Evolutionary conservation across 2,113 vertebrate species (phyloP).

Genomic region (Corythaixoides concolor): DNA sequence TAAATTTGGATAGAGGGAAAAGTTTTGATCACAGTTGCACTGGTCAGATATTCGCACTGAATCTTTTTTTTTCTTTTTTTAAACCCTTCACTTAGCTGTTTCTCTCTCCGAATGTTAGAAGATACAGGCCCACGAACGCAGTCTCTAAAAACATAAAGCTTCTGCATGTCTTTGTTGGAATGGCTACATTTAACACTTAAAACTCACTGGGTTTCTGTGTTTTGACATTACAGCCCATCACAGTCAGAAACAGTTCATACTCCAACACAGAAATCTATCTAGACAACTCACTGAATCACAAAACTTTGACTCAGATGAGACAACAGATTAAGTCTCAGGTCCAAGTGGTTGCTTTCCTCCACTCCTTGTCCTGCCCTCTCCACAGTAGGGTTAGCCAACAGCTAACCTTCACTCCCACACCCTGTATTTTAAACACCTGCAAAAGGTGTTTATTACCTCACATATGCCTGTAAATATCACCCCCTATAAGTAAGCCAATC

Average conservation of each 20-base stretch:
- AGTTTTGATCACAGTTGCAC: neutral
- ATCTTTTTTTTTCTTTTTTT: neutral
- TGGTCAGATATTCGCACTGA: neutral
- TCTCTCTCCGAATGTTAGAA: neutral
- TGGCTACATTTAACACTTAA: neutral
- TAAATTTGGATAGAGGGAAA: neutral
- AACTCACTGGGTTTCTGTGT: neutral
- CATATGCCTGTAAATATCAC: neutral
- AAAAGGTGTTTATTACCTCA: constrained; percentile 16
- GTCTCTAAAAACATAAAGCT: neutral
- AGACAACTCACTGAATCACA: neutral
- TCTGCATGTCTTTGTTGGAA: neutral
- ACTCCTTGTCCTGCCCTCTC: neutral
- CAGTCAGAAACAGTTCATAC: neutral
- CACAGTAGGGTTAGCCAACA: neutral
- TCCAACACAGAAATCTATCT: neutral
- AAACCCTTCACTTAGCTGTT: neutral
- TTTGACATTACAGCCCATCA: neutral
- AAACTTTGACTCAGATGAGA: neutral
- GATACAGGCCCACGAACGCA: neutral
- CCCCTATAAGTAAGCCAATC: neutral
- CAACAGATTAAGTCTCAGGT: neutral
- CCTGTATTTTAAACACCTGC: constrained; percentile 1
- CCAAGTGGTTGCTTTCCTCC: neutral
- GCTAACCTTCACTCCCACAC: neutral